These are phyloP conservation scores for Chlorops oryzae DNA, from an alignment of 1,140 invertebrate genomes.

Conservation along the genomic window DNA sequence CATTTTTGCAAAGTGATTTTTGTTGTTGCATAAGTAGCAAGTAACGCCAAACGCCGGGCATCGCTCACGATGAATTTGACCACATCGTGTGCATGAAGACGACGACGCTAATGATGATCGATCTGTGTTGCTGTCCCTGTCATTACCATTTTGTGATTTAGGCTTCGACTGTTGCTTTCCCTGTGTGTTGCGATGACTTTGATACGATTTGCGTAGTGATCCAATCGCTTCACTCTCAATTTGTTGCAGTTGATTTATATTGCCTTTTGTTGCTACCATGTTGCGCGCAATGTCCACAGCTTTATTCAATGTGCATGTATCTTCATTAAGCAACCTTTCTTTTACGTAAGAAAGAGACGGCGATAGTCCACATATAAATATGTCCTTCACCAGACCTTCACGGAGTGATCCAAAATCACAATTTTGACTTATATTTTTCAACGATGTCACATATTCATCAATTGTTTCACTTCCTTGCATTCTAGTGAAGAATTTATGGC, in stretches of 20 bases:
- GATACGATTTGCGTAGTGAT: too few relatives aligned
- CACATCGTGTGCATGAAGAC: conserved; percentile 11
- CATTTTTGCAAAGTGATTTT: conserved; percentile 20
- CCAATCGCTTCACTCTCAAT: too few relatives aligned
- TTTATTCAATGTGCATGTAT: neutral
- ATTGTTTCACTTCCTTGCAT: conserved; percentile 24
- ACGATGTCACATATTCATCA: conserved; percentile 19
- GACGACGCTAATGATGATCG: too few relatives aligned
- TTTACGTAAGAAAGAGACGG: neutral
- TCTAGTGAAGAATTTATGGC: conserved; percentile 25
- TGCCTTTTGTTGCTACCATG: conserved; percentile 1
- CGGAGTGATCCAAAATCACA: conserved; percentile 22
- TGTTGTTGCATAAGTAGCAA: conserved; percentile 19
- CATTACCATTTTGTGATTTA: too few relatives aligned
- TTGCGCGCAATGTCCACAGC: neutral
- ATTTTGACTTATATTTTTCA: conserved; percentile 18
- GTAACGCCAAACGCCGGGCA: conserved; percentile 21
- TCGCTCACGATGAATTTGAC: conserved; percentile 10
- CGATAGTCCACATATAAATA: conserved; percentile 17
- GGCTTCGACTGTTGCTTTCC: neutral
- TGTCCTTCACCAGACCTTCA: conserved; percentile 20
- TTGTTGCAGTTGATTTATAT: neutral
- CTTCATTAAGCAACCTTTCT: conserved; percentile 6
- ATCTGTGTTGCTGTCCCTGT: neutral
- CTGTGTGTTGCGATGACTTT: neutral